phyloP scores from a whole-genome alignment of 2,888 invertebrate genomes.

The Leucophenga montana region DNA sequence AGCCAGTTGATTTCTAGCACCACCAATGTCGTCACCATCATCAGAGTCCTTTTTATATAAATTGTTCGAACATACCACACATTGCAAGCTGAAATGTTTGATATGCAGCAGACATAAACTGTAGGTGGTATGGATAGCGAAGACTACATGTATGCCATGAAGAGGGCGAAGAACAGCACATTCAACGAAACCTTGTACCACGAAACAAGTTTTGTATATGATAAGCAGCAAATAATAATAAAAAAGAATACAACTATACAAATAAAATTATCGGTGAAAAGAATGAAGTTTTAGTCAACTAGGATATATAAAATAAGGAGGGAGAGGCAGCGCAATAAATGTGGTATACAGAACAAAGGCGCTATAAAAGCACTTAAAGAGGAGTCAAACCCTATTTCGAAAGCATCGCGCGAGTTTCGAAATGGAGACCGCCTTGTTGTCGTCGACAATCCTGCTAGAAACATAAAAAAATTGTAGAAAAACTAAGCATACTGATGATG shows the following conservation, averaged over 20 bases:
- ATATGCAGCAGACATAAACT: constrained; percentile 4
- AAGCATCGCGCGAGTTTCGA: not conserved
- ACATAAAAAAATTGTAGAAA: not conserved
- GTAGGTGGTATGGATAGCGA: constrained; percentile 9
- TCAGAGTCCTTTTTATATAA: not conserved
- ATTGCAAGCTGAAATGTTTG: constrained; percentile 6
- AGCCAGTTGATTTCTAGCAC: constrained; percentile 3
- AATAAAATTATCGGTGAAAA: not conserved
- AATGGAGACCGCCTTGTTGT: constrained; percentile 2
- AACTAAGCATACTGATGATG: constrained; percentile 8
- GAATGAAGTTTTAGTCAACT: not conserved
- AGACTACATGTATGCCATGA: not conserved
- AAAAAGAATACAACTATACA: not conserved
- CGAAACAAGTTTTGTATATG: constrained; percentile 16
- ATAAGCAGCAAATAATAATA: constrained; percentile 18
- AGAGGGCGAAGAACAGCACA: not conserved
- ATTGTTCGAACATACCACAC: not conserved
- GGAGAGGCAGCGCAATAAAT: not conserved
- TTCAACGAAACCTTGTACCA: constrained; percentile 4
- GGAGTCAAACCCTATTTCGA: constrained; percentile 10
- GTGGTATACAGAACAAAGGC: not conserved
- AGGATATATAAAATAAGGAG: not conserved
- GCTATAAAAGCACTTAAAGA: constrained; percentile 16
- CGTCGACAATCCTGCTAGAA: not conserved
- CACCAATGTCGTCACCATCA: not conserved